Evolutionary conservation across 2,888 invertebrate species (phyloP).

Genomic region (Platycnemis pennipes): DNA sequence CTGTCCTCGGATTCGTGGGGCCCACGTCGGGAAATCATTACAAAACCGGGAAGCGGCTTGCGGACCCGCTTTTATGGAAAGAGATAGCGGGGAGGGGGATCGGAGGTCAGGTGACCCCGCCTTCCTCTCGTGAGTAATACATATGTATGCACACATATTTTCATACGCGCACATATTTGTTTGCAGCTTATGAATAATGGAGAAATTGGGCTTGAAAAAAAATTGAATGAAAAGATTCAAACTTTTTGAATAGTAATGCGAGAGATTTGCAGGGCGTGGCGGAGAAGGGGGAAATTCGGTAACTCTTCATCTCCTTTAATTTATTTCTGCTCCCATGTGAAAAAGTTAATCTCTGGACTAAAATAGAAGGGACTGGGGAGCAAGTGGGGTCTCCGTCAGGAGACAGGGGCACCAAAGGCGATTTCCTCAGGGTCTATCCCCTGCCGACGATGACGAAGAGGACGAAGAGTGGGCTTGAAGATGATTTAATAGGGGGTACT

Average conservation of each 20-base stretch:
- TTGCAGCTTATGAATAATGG: background rate
- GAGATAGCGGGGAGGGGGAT: background rate
- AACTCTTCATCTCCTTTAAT: background rate
- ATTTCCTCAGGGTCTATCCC: background rate
- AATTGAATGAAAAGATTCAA: background rate
- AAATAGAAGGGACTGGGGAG: background rate
- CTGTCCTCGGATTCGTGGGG: background rate
- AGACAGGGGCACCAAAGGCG: background rate
- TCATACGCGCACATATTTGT: background rate
- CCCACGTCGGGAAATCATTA: background rate
- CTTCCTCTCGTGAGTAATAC: background rate
- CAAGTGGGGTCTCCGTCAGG: background rate
- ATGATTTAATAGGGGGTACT: background rate
- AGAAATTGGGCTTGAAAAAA: background rate
- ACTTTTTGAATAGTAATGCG: background rate
- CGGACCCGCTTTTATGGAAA: background rate
- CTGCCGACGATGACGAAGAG: too few relatives aligned
- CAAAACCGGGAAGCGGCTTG: slow-evolving; percentile 3
- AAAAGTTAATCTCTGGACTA: background rate
- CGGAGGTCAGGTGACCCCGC: background rate
- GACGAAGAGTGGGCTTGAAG: too few relatives aligned
- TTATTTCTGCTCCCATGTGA: background rate
- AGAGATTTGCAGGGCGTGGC: background rate
- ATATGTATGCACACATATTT: background rate
- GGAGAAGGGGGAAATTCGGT: background rate